Base-by-base conservation (phyloP, 2,888 invertebrate genomes). In the Aelia acuminata region DNA sequence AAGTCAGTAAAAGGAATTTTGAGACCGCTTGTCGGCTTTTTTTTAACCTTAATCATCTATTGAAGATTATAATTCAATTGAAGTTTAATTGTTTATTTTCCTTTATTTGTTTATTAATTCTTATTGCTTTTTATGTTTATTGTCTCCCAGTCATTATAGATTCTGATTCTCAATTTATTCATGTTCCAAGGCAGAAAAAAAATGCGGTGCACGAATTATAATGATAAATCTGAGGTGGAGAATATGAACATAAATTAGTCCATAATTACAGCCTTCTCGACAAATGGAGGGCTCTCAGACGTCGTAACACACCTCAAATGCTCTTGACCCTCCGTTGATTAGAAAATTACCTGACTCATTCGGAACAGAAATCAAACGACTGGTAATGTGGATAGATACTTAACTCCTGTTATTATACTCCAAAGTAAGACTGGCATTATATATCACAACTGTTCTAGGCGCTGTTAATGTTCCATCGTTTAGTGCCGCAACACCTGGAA, bases 301-400 rank as follows among this genome's bases (percentile, higher is more conserved):
- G 0, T 35, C 10, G 4, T n/a, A 20, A 18, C 31, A 31, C 63
- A 35, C 35, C 31, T 70, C 13, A 70, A 70, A 18, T 20, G 63
- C 35, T 70, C 63, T 70, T 31, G 63, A 70, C 1, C 31, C 63
- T 70, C 11, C 1, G 18, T 20, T 70, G 35, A 70, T 70, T 70
- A 70, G 63, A 70, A 70, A 70, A 70, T 70, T 20, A 70, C 18
- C 31, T 70, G 63, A 70, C 63, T 70, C 63, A 70, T 70, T 70
- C 22, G n/a, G 31, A 70, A 35, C 15, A 70, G 63, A 70, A 70
- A 70, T 70, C 63, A 70, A 70, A 70, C 31, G 31, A 70, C 31
- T 20, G 31, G 31, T 18, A 0, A 35, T 70, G 35, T 35, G 18
- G 20, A 5, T 18, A 5, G 35, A 31, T 35, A 35, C 63, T 70